Base-by-base conservation (phyloP, 2,113 vertebrate genomes). In the Pseudorhombus dupliciocellatus region DNA sequence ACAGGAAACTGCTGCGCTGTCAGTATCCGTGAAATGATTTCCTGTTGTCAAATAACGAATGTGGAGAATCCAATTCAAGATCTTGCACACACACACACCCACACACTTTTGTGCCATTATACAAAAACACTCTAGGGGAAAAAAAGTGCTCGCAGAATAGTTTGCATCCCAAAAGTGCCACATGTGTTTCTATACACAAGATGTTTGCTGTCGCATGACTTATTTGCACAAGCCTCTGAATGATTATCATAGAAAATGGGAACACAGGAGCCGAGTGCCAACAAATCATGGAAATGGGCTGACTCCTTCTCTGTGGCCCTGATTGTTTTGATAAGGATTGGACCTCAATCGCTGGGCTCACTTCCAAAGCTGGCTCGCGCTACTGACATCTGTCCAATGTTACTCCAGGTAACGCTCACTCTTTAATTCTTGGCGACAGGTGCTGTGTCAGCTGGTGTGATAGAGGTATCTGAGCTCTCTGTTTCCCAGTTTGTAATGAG, bases 371-470 rank as follows among this genome's bases (percentile, higher is more conserved):
- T 60, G 56, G 68, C 57, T 40, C 3, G 3, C 30, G 34, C 67
- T 55, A 56, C 55, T 63, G 73, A 70, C 72, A 70, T 76, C 66
- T 79, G 74, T 40, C 52, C 53, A 53, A 40, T 7, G 25, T 67
- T 61, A 48, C 69, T 59, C 50, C 24, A 28, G 50, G 73, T 77
- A 57, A 68, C 42, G 24, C 60, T 46, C n/a, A 22, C 22, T 60
- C 54, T 30, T 65, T 61, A 66, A 40, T 68, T 50, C 26, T 25
- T 59, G 63, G 20, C 42, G 24, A 79, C 75, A 81, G 73, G 66
- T 84, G 73, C 73, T 60, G 52, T 37, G 25, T 84, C 70, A 80
- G 76, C 70, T 65, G 37, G 16, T 57, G 51, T 58, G 57, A 55
- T 25, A 48, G 20, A 21, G 40, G 15, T 42, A 22, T 53, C 30